Evolutionary conservation across 1,140 invertebrate genomes (phyloP).

Genomic region (Aphelinus atriplicis): DNA sequence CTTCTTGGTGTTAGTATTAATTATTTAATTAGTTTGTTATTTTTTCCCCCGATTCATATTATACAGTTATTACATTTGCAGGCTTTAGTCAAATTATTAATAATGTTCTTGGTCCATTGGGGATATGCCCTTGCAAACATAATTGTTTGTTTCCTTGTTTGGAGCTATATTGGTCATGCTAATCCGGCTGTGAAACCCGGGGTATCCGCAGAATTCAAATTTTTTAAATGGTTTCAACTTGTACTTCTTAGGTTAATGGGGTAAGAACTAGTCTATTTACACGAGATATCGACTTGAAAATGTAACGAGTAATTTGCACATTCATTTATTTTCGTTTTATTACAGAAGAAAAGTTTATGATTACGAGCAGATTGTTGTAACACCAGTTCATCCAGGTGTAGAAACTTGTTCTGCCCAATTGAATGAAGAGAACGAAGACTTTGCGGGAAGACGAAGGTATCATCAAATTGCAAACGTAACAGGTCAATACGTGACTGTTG

Average conservation of each 20-base stretch:
- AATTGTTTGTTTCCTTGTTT: conserved; percentile 82
- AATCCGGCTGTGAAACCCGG: conserved; percentile 95
- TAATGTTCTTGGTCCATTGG: conserved; percentile 95
- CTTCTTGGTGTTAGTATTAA: conserved; percentile 81
- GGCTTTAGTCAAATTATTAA: conserved; percentile 84
- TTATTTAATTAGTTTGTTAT: conserved; percentile 4
- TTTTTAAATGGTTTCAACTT: conserved; percentile 85
- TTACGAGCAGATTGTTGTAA: conserved; percentile 91
- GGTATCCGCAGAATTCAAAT: conserved; percentile 86
- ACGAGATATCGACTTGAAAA: neutral
- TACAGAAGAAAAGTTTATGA: conserved; percentile 78
- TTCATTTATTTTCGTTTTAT: conserved; percentile 35
- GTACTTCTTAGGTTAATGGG: conserved; percentile 80
- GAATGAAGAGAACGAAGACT: conserved; percentile 96
- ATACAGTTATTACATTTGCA: conserved; percentile 62
- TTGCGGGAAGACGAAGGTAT: conserved; percentile 87
- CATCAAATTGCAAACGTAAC: conserved; percentile 89
- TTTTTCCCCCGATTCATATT: conserved; percentile 20
- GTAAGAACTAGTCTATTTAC: conserved; percentile 70
- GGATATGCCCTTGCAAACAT: conserved; percentile 87
- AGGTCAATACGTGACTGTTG: conserved; percentile 75
- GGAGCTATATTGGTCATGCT: conserved; percentile 92
- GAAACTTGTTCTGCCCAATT: conserved; percentile 85
- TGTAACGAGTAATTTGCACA: neutral
- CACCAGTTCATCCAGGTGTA: conserved; percentile 84